phyloP scores from a whole-genome alignment of 92 coral and sea anemone species.

The Chrysogorgia sp. region DNA sequence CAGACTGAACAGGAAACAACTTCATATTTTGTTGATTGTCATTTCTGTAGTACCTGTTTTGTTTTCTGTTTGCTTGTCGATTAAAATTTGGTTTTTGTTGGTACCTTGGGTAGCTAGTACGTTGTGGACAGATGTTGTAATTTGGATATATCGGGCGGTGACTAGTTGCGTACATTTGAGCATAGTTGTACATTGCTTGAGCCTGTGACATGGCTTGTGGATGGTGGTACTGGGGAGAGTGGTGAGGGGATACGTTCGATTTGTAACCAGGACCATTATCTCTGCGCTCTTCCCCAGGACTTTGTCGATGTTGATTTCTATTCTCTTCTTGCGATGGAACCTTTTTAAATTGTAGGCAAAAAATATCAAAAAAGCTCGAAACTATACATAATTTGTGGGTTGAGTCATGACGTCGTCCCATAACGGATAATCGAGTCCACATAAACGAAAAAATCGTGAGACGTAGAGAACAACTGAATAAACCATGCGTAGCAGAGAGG shows the following conservation, averaged over 20 bases:
- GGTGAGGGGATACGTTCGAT: slow-evolving; percentile 48
- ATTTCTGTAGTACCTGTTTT: slow-evolving; percentile 27
- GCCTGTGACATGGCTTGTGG: slow-evolving; percentile 32
- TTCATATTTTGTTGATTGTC: slow-evolving; percentile 22
- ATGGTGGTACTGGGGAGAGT: slow-evolving; percentile 39
- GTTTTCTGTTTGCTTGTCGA: slow-evolving; percentile 26
- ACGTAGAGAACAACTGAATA: too few relatives aligned
- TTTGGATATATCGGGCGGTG: slow-evolving; percentile 26
- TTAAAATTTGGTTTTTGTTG: slow-evolving; percentile 16
- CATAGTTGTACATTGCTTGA: slow-evolving; percentile 37
- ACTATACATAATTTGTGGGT: too few relatives aligned
- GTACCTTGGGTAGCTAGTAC: slow-evolving; percentile 4
- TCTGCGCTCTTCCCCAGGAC: slow-evolving; percentile 16
- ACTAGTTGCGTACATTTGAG: slow-evolving; percentile 32
- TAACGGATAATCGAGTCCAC: too few relatives aligned
- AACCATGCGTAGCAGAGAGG: too few relatives aligned
- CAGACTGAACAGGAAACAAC: slow-evolving; percentile 17
- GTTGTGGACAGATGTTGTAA: slow-evolving; percentile 31
- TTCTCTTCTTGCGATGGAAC: slow-evolving; percentile 12
- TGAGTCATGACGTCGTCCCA: too few relatives aligned
- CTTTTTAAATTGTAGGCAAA: not conserved
- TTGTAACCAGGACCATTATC: slow-evolving; percentile 36
- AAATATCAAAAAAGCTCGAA: too few relatives aligned
- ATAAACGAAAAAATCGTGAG: too few relatives aligned
- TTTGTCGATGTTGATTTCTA: slow-evolving; percentile 39